Evolutionary conservation across 2,113 vertebrate genomes (phyloP), one percentile per base, ranked within the genome.

Genomic region (Crypturellus undulatus): DNA sequence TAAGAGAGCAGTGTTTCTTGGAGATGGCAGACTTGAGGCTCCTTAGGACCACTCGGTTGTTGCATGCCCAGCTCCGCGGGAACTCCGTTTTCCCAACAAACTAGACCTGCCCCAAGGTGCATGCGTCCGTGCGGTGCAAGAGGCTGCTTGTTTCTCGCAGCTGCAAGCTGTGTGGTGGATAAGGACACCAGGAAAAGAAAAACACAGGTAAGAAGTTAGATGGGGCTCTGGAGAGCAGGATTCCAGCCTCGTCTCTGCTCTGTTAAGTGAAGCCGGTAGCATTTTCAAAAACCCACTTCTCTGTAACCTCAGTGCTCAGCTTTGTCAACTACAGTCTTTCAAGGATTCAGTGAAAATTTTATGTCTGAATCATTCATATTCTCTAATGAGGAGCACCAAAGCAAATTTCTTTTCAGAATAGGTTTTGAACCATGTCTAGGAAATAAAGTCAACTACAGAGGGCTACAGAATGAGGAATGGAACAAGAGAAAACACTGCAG

Each of bases 281-380:
- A 90, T 93, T 93, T 94, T 96, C 90, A 79, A 92, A 51, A 84
- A 84, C 65, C 79, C 80, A 40, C 92, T 34, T 91, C 25, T 91
- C 56, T 68, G 13, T 84, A 89, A 93, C 81, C 68, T 73, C 79
- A 11, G 51, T 63, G 70, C 19, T 36, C 38, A 30, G 88, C 84
- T 93, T 67, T 95, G 82, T 91, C 76, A 76, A 88, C 76, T 80
- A 51, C 26, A 49, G 32, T 43, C 80, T 70, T 68, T 69, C 52
- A 89, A 40, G 83, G n/a, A 65, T 90, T 32, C 63, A 83, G 43
- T 71, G 77, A 84, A 91, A 88, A 81, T 75, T 86, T 62, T 68
- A 43, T 0, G 0, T 49, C 65, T 86, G 65, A 81, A 89, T 90
- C 62, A 22, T 62, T 90, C 80, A 17, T 81, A 45, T 45, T 43